phyloP scores from a whole-genome alignment of 2,113 vertebrate species.

The Melanerpes formicivorus region DNA sequence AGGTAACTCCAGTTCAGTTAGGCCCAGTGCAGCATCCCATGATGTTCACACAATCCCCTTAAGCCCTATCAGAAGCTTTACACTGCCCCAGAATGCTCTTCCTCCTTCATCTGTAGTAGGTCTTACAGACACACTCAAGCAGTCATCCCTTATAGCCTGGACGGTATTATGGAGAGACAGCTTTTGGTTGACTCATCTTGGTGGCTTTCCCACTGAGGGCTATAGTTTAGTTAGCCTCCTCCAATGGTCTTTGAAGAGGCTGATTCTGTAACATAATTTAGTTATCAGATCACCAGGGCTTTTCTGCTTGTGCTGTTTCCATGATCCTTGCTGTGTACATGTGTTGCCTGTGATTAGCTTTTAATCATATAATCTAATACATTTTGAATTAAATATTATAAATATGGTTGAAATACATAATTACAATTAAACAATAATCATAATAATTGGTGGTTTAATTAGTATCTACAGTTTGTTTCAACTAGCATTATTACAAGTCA shows the following conservation, averaged over 20 bases:
- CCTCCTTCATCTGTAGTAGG: background rate
- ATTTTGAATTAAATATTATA: background rate
- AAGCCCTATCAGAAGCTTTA: background rate
- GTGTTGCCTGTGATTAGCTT: background rate
- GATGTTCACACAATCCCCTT: background rate
- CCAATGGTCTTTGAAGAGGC: background rate
- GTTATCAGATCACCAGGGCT: background rate
- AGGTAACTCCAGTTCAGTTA: background rate
- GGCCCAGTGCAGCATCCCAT: background rate
- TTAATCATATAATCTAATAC: background rate
- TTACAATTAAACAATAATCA: background rate
- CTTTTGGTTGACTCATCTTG: background rate
- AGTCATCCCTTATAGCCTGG: background rate
- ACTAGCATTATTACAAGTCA: background rate
- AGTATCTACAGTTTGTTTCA: background rate
- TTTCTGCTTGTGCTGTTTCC: background rate
- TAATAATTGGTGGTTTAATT: background rate
- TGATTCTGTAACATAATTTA: rapidly evolving
- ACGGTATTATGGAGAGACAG: background rate
- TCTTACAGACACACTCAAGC: background rate
- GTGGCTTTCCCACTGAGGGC: background rate
- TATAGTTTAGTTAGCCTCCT: background rate
- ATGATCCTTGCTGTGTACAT: background rate
- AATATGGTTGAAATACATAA: background rate
- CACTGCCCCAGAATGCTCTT: background rate